phyloP scores from a whole-genome alignment of 2,797 vertebrate genomes.

The Acanthornis magna region DNA sequence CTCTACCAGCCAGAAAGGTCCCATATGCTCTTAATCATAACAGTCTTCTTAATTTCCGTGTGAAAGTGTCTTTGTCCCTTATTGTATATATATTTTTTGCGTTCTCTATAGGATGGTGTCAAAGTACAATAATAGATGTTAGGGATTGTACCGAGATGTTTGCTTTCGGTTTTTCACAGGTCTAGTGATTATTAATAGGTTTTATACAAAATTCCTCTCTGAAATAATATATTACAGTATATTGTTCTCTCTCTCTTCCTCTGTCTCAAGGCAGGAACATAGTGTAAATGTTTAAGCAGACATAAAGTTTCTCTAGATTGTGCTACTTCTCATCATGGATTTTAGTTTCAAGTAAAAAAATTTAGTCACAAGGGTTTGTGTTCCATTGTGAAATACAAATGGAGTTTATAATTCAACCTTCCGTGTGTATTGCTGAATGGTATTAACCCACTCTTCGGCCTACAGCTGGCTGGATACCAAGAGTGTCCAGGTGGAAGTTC shows the following conservation, averaged over 20 bases:
- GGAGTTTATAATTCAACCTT: conserved; percentile 71
- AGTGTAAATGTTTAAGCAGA: conserved; percentile 58
- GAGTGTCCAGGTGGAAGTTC: conserved; percentile 50
- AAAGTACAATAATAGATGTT: conserved; percentile 48
- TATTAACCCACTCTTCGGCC: conserved; percentile 56
- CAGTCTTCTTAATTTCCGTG: conserved; percentile 58
- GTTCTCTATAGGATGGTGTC: conserved; percentile 45
- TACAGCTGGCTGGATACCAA: conserved; percentile 11
- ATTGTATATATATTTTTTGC: conserved; percentile 64
- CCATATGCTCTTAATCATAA: conserved; percentile 30
- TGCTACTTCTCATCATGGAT: conserved; percentile 79
- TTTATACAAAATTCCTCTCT: conserved; percentile 60
- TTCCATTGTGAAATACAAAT: conserved; percentile 66
- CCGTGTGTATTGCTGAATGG: conserved; percentile 73
- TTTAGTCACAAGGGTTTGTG: conserved; percentile 51
- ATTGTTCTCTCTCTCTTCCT: not conserved
- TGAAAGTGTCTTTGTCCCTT: conserved; percentile 48
- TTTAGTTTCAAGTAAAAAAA: conserved; percentile 74
- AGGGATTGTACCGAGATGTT: conserved; percentile 19
- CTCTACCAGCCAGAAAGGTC: conserved; percentile 23
- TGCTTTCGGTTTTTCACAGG: conserved; percentile 7
- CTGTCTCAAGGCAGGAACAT: conserved; percentile 58
- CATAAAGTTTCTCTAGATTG: conserved; percentile 74
- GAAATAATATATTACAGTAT: conserved; percentile 11
- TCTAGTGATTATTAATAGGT: conserved; percentile 29